Conservation (phyloP, 2,797 vertebrate genomes). For the Spea hammondii region DNA sequence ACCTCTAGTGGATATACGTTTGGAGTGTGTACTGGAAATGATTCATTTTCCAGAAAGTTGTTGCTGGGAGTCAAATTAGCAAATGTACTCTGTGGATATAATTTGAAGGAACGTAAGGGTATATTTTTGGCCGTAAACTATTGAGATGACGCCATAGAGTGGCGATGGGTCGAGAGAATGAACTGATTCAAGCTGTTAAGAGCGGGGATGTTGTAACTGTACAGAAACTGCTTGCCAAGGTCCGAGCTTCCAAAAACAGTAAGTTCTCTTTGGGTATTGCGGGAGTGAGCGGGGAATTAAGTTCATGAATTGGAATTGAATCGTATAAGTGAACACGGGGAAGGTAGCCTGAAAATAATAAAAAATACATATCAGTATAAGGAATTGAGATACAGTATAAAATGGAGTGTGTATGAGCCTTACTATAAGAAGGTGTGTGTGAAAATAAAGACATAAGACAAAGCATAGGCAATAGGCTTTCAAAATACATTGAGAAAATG, state of each 20-base stretch:
- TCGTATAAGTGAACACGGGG: not conserved
- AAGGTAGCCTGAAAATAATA: no score
- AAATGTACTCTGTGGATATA: not conserved
- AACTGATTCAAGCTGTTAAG: slow-evolving; percentile 76
- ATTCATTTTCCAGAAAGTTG: not conserved
- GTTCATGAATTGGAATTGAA: not conserved
- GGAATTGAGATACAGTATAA: no score
- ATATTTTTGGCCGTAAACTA: slow-evolving; percentile 20
- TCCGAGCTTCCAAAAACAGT: slow-evolving; percentile 75
- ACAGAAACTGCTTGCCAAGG: slow-evolving; percentile 75
- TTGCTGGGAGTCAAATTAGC: not conserved
- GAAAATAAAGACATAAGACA: no score
- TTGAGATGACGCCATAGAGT: slow-evolving; percentile 48
- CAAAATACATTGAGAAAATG: no score
- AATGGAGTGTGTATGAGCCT: no score
- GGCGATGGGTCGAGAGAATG: slow-evolving; percentile 75
- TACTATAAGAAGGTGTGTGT: no score
- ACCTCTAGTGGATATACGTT: no score
- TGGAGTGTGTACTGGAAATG: no score
- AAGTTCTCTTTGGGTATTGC: slow-evolving; percentile 55
- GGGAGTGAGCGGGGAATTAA: not conserved
- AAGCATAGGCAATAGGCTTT: no score
- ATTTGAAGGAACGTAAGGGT: not conserved
- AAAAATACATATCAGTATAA: no score
- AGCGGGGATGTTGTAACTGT: slow-evolving; percentile 70